These are phyloP conservation scores for Alligator sinensis DNA, from an alignment of 2,113 vertebrate species.

Conservation along the genomic window DNA sequence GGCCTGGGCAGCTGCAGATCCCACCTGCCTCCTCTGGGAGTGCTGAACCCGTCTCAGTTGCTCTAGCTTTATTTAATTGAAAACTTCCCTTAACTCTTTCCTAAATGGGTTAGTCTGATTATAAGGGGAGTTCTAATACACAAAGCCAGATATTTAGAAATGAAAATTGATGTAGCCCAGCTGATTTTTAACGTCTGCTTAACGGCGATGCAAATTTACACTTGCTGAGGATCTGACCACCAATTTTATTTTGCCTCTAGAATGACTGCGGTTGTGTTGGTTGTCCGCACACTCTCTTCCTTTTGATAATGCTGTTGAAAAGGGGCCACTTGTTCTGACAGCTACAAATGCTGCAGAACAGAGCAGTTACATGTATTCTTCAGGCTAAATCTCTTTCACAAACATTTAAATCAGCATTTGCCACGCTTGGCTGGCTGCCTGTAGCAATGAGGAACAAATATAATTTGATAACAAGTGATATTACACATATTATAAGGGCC, in stretches of 20 bases:
- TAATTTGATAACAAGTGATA: neutral
- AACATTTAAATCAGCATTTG: neutral
- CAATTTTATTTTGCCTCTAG: neutral
- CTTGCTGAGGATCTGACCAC: neutral
- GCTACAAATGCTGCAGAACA: neutral
- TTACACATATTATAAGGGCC: neutral
- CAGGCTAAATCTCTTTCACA: neutral
- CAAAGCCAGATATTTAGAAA: neutral
- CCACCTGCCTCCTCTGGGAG: too few relatives aligned
- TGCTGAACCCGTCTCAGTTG: neutral
- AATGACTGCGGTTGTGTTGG: neutral
- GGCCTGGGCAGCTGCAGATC: too few relatives aligned
- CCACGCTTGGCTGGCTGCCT: neutral
- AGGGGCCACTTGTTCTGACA: neutral
- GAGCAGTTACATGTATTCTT: rapidly evolving
- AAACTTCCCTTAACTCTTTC: too few relatives aligned
- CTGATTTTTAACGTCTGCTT: neutral
- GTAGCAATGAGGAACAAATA: neutral
- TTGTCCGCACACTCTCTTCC: neutral
- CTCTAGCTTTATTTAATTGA: too few relatives aligned
- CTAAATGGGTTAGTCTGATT: too few relatives aligned
- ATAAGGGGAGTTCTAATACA: neutral
- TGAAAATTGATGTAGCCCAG: neutral
- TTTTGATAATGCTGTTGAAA: rapidly evolving
- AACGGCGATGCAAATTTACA: neutral